Conservation (phyloP, 2,113 vertebrate species). For the Sitta europaea region DNA sequence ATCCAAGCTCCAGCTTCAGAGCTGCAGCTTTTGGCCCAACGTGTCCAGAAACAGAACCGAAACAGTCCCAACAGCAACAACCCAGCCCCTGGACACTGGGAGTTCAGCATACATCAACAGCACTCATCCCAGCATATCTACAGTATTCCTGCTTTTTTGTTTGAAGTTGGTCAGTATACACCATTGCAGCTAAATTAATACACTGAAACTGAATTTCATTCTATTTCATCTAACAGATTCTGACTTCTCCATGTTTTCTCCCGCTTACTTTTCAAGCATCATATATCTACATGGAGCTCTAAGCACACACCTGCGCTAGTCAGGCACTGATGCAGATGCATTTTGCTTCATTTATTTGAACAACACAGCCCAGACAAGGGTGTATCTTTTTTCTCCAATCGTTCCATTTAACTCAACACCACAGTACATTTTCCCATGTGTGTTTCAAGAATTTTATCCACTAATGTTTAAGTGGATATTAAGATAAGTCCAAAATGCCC, state of each 20-base stretch:
- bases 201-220: background rate
- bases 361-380: background rate
- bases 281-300: background rate
- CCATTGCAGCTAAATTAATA: background rate
- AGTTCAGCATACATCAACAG: background rate
- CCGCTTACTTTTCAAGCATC: background rate
- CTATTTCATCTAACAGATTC: background rate
- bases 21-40: background rate
- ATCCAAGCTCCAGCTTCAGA: background rate
- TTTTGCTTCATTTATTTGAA: background rate
- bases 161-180: background rate
- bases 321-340: background rate
- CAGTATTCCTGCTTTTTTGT: background rate
- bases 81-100: background rate
- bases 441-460: background rate
- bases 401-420: background rate
- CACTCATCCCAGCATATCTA: background rate
- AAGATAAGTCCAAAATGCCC: background rate
- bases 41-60: fast-evolving
- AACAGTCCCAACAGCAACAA: background rate
- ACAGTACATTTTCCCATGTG: background rate
- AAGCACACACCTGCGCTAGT: background rate
- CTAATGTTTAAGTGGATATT: background rate
- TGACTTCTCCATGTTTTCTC: background rate
- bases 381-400: background rate